These are phyloP conservation scores for Kryptopterus vitreolus DNA, from an alignment of 2,797 vertebrate genomes.

Conservation along the genomic window DNA sequence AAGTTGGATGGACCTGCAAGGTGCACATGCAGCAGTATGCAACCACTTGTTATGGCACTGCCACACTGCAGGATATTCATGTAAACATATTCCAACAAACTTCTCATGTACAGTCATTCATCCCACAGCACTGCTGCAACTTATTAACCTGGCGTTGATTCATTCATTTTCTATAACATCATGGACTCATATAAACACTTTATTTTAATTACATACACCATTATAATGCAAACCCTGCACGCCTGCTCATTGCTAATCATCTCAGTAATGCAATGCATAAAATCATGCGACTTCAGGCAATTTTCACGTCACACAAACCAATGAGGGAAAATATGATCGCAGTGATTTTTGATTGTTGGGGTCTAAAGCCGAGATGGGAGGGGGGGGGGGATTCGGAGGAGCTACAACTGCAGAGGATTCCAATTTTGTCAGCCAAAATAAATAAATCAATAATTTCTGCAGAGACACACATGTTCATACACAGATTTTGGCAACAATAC, in stretches of 20 bases:
- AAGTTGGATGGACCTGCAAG: background rate
- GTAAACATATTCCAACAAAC: background rate
- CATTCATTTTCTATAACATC: background rate
- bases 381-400: too few relatives aligned
- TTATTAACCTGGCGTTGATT: background rate
- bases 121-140: background rate
- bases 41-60: background rate
- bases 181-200: background rate
- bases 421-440: background rate
- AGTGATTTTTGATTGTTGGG: background rate
- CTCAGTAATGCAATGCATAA: background rate
- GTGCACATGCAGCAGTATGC: constrained; percentile 11
- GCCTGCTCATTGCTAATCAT: background rate
- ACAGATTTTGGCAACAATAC: background rate
- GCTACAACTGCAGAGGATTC: too few relatives aligned
- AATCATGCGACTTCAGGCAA: background rate
- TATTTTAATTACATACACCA: background rate
- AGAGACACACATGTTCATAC: background rate
- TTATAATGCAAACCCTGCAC: too few relatives aligned
- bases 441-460: background rate
- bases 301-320: background rate
- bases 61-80: constrained; percentile 20
- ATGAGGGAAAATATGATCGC: background rate
- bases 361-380: too few relatives aligned
- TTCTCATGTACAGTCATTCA: background rate